These are phyloP conservation scores for Hypomecis punctinalis DNA, from an alignment of 2,888 invertebrate genomes.

Conservation along the genomic window DNA sequence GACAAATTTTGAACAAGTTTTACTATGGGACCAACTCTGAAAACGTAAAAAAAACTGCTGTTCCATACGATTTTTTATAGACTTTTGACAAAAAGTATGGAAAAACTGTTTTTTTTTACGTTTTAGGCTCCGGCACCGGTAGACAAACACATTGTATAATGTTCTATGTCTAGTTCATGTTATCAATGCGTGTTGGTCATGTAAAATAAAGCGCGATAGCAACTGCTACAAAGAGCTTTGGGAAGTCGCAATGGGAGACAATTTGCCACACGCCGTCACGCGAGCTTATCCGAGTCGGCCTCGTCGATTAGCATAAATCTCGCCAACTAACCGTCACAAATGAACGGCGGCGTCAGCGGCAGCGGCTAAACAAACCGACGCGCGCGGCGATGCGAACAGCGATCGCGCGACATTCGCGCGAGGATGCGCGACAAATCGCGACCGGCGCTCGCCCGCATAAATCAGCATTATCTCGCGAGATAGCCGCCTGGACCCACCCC, in stretches of 20 bases:
- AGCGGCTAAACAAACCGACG: constrained; percentile 67
- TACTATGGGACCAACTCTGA: too few relatives aligned
- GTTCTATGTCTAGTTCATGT: constrained; percentile 42
- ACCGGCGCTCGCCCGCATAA: constrained; percentile 80
- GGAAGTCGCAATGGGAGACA: constrained; percentile 77
- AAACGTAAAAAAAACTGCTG: too few relatives aligned
- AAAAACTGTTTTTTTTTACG: too few relatives aligned
- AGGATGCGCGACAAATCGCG: constrained; percentile 82
- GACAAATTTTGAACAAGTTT: too few relatives aligned
- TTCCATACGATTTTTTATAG: too few relatives aligned
- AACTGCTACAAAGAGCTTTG: constrained; percentile 68
- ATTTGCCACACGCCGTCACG: constrained; percentile 82
- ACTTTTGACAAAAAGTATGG: too few relatives aligned
- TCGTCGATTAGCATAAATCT: constrained; percentile 84
- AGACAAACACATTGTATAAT: too few relatives aligned
- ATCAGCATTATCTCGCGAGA: constrained; percentile 85
- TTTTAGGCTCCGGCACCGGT: too few relatives aligned
- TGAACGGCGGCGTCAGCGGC: constrained; percentile 57
- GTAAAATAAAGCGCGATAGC: constrained; percentile 61
- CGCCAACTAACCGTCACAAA: constrained; percentile 83
- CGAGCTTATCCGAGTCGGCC: constrained; percentile 79
- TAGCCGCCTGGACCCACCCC: constrained; percentile 80
- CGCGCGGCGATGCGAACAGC: constrained; percentile 59
- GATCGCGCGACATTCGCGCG: constrained; percentile 68
- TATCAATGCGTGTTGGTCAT: constrained; percentile 54